phyloP scores from a whole-genome alignment of 2,888 invertebrate species.

The Prionchulus punctatus region DNA sequence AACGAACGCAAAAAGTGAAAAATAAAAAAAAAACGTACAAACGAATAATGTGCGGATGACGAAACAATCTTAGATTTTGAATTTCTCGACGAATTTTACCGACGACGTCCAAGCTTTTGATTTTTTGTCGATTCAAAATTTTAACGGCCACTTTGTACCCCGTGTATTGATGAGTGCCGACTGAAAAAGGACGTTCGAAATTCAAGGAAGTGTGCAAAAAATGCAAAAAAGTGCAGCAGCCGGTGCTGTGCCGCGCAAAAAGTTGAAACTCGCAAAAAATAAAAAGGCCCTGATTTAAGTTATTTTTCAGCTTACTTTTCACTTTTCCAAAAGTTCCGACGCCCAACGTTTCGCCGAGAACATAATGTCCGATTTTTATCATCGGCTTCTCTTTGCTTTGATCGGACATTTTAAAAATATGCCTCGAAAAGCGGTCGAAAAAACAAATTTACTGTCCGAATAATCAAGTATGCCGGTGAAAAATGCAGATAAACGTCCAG shows the following conservation, averaged over 20 bases:
- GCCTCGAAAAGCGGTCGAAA: too few relatives aligned
- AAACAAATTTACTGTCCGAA: too few relatives aligned
- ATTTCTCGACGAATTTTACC: conserved; percentile 96
- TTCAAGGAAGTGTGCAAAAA: too few relatives aligned
- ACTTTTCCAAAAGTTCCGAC: conserved; percentile 99
- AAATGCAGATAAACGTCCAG: too few relatives aligned
- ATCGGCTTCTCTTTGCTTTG: conserved; percentile 22
- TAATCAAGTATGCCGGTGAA: too few relatives aligned
- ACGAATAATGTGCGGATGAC: conserved; percentile 98
- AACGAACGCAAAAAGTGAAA: background rate
- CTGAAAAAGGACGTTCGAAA: too few relatives aligned
- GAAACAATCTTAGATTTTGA: conserved; percentile 94
- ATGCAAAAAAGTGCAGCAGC: too few relatives aligned
- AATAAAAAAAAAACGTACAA: conserved; percentile 51
- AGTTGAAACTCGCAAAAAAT: too few relatives aligned
- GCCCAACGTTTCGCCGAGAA: conserved; percentile 76
- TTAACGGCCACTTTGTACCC: conserved; percentile 97
- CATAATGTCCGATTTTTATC: conserved; percentile 91
- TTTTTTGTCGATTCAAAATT: conserved; percentile 92
- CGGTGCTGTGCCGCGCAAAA: too few relatives aligned
- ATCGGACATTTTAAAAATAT: too few relatives aligned
- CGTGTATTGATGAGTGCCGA: conserved; percentile 90
- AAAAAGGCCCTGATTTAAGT: too few relatives aligned
- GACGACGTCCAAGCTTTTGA: conserved; percentile 96
- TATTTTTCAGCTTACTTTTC: conserved; percentile 60